A percentile compares a stretch with the other conserved stretches of the same genome.
Evolutionary conservation across 2,113 vertebrate genomes (phyloP).

Genomic region (Bungarus multicinctus): DNA sequence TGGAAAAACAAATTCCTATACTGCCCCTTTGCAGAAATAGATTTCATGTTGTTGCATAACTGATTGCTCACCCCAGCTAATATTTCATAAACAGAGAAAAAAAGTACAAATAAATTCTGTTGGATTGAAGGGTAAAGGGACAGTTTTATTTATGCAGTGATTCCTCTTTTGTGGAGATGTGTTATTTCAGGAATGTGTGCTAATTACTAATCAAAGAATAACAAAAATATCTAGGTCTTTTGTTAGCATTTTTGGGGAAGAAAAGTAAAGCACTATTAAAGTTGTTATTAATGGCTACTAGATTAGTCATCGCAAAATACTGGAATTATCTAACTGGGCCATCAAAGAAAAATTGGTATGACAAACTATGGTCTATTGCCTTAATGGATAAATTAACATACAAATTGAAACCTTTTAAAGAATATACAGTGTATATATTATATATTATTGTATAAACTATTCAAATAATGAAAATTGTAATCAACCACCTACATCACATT

Average conservation of each 20-base stretch:
- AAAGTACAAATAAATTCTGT: background rate
- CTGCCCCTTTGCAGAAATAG: background rate
- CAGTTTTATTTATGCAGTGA: background rate
- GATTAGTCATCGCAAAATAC: background rate
- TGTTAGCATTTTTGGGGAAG: background rate
- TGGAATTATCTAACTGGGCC: background rate
- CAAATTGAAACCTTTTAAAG: background rate
- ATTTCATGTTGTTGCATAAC: background rate
- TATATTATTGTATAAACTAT: background rate
- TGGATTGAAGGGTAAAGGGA: background rate
- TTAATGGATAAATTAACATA: background rate
- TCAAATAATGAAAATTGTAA: background rate
- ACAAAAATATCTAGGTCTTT: background rate
- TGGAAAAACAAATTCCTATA: background rate
- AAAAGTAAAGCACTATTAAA: background rate
- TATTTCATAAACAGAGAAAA: background rate
- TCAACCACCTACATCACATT: background rate
- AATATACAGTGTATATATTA: background rate
- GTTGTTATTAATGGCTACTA: background rate
- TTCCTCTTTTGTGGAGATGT: background rate
- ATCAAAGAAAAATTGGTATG: background rate
- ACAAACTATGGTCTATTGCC: background rate
- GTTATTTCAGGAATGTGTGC: background rate
- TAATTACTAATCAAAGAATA: background rate
- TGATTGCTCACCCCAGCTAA: background rate